Evolutionary conservation across 1,140 invertebrate species (phyloP).

Genomic region (Polypedilum pembai): DNA sequence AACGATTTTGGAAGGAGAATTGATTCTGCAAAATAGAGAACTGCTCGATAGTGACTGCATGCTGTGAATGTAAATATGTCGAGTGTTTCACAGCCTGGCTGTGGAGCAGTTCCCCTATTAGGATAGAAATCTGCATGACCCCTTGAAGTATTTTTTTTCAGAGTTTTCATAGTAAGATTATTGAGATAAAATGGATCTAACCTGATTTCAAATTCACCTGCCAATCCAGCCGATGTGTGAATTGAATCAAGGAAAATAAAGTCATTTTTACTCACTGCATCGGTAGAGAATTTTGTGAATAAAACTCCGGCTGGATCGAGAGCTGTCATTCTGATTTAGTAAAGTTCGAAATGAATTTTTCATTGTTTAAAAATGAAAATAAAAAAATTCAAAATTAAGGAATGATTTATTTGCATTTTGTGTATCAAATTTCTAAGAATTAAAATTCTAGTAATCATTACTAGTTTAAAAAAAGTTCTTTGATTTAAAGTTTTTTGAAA

Average conservation of each 20-base stretch:
- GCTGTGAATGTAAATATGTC: background rate
- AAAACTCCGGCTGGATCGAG: background rate
- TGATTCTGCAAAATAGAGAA: constrained; percentile 12
- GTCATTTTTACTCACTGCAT: background rate
- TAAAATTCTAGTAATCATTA: too few species aligned
- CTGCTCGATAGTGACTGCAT: background rate
- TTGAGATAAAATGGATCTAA: background rate
- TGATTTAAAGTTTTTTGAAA: too few species aligned
- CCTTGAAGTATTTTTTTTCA: constrained; percentile 46
- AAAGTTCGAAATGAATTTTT: background rate
- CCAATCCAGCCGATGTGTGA: background rate
- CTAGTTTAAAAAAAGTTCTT: background rate
- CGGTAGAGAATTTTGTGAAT: background rate
- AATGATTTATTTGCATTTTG: too few species aligned
- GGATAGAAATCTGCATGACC: constrained; percentile 58
- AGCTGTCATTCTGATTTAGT: background rate
- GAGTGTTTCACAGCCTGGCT: constrained; percentile 54
- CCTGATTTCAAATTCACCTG: constrained; percentile 23
- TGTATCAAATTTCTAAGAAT: too few species aligned
- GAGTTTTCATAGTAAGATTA: constrained; percentile 35
- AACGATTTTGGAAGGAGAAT: background rate
- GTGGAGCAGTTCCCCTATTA: constrained; percentile 50
- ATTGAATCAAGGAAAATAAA: background rate
- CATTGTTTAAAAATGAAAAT: background rate
- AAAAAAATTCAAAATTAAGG: too few species aligned